phyloP scores from a whole-genome alignment of 2,888 invertebrate genomes.

The Philereme transversata region DNA sequence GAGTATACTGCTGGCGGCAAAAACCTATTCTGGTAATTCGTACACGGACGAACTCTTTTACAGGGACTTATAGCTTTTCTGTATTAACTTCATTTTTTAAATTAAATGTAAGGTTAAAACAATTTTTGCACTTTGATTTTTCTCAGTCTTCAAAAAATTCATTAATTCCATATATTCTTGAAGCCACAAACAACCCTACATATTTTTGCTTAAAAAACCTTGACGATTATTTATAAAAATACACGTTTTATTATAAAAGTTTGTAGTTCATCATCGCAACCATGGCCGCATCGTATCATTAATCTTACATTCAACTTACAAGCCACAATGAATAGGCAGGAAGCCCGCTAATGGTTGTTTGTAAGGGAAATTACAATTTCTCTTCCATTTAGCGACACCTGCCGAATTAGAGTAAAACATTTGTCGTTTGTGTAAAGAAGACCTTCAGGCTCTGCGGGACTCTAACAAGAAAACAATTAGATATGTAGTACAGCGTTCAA shows the following conservation, averaged over 20 bases:
- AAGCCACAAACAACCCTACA: background rate
- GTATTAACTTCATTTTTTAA: too few species aligned
- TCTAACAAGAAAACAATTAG: too few species aligned
- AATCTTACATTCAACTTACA: constrained; percentile 72
- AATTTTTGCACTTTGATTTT: too few species aligned
- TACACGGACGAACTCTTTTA: too few species aligned
- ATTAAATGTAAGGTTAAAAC: too few species aligned
- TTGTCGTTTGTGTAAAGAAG: constrained; percentile 39
- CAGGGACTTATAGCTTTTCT: too few species aligned
- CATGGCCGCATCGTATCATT: constrained; percentile 64
- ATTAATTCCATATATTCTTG: too few species aligned
- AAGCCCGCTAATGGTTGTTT: constrained; percentile 70
- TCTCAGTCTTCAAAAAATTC: too few species aligned
- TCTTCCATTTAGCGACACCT: constrained; percentile 53
- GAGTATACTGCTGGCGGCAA: too few species aligned
- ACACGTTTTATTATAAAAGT: constrained; percentile 15
- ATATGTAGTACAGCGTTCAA: too few species aligned
- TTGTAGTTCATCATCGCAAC: constrained; percentile 62
- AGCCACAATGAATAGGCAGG: constrained; percentile 60
- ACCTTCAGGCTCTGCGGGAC: background rate
- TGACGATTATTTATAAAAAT: constrained; percentile 5
- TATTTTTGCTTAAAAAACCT: background rate
- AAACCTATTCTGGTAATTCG: too few species aligned
- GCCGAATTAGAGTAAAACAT: constrained; percentile 37
- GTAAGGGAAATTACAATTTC: constrained; percentile 71